phyloP scores from a whole-genome alignment of 2,888 invertebrate species.

The Cotesia congregata region DNA sequence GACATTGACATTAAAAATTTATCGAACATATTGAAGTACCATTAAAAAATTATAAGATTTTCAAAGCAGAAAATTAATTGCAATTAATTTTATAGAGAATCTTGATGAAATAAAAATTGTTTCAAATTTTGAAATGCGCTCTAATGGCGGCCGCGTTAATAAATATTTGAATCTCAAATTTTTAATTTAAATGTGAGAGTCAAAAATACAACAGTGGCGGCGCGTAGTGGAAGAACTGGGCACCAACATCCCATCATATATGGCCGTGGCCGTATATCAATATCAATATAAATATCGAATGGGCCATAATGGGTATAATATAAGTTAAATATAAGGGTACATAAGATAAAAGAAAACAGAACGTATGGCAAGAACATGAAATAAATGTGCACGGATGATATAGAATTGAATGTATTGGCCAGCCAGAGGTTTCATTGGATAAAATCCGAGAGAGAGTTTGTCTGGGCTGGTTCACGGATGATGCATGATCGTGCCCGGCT shows the following conservation, averaged over 20 bases:
- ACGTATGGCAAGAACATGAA: neutral
- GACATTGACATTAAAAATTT: no score
- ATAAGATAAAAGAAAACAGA: slow-evolving; percentile 28
- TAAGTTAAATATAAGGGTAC: neutral
- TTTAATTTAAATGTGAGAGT: no score
- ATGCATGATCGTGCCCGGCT: slow-evolving; percentile 60
- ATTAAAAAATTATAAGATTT: no score
- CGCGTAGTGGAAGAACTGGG: slow-evolving; percentile 34
- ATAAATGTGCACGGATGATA: slow-evolving; percentile 15
- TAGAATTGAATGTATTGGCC: slow-evolving; percentile 11
- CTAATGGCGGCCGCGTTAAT: no score
- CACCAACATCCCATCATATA: slow-evolving; percentile 6
- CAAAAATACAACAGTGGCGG: slow-evolving; percentile 37
- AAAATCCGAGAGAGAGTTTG: slow-evolving; percentile 28
- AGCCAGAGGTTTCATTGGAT: neutral
- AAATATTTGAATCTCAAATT: no score
- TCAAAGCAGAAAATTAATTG: no score
- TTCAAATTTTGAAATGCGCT: no score
- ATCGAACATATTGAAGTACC: no score
- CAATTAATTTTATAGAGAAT: no score
- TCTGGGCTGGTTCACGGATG: slow-evolving; percentile 61
- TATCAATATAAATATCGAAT: neutral
- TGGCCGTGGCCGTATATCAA: slow-evolving; percentile 15
- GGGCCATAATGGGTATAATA: slow-evolving; percentile 8
- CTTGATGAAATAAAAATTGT: no score